These are phyloP conservation scores for Hyles lineata DNA, from an alignment of 2,888 invertebrate species.

Conservation along the genomic window DNA sequence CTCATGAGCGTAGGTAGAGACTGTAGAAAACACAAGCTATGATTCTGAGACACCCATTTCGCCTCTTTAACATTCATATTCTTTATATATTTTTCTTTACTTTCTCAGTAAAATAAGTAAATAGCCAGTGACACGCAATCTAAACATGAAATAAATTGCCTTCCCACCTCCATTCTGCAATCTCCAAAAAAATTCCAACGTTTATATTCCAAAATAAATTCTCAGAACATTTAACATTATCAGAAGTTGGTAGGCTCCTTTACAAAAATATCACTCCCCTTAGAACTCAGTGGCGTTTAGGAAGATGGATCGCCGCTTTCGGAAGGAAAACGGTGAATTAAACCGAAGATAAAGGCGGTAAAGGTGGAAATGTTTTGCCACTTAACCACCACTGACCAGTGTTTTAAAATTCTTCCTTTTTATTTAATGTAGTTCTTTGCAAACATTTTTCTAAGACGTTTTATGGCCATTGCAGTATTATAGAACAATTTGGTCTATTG, in stretches of 20 bases:
- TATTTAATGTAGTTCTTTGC: not conserved
- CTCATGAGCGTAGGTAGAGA: no score
- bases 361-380: slow-evolving; percentile 16
- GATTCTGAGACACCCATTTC: no score
- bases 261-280: slow-evolving; percentile 2
- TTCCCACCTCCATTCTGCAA: not conserved
- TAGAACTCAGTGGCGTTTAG: slow-evolving; percentile 20
- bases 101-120: not conserved
- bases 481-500: no score
- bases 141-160: slow-evolving; percentile 1
- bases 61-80: no score
- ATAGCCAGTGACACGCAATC: not conserved
- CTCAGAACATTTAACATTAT: slow-evolving; percentile 8
- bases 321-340: slow-evolving; percentile 22
- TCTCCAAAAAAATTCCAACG: not conserved
- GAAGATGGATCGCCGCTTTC: slow-evolving; percentile 23
- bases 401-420: not conserved
- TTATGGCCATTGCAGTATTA: no score
- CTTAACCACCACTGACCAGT: not conserved
- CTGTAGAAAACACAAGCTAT: no score
- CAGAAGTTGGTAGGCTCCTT: not conserved
- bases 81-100: no score
- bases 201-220: not conserved
- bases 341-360: slow-evolving; percentile 11
- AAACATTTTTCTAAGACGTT: not conserved